These are phyloP conservation scores for Mastacembelus armatus DNA, from an alignment of 2,797 vertebrate genomes.

Conservation along the genomic window DNA sequence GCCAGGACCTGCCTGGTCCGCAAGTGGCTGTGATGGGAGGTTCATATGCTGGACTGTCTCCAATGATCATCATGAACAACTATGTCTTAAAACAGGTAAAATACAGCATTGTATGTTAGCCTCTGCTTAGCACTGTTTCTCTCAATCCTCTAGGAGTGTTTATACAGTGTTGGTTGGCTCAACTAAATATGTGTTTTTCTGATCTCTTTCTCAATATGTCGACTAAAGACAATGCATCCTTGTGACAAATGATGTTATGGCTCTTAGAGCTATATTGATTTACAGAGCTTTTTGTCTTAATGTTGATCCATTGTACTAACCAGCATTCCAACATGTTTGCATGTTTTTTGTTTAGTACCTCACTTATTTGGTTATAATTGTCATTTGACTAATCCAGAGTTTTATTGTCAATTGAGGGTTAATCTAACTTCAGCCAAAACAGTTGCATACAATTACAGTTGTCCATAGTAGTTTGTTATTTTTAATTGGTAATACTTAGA, in stretches of 20 bases:
- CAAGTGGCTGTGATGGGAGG: slow-evolving; percentile 78
- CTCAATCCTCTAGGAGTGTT: background rate
- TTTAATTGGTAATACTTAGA: background rate
- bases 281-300: background rate
- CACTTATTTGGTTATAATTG: background rate
- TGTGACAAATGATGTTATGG: too few relatives aligned
- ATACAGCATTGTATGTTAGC: background rate
- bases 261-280: too few relatives aligned
- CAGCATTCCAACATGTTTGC: background rate
- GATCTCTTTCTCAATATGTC: too few relatives aligned
- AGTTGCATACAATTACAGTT: background rate
- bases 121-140: background rate
- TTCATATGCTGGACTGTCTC: slow-evolving; percentile 84
- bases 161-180: too few relatives aligned
- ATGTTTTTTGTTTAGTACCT: background rate
- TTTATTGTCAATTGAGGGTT: background rate
- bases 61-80: slow-evolving; percentile 94
- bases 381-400: background rate
- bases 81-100: slow-evolving; percentile 91
- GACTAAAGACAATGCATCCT: too few relatives aligned
- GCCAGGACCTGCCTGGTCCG: slow-evolving; percentile 73
- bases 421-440: background rate
- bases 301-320: background rate
- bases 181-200: background rate
- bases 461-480: background rate